Evolutionary conservation across 2,797 vertebrate genomes (phyloP), one percentile per base, ranked within the genome.

Genomic region (Cuculus canorus): DNA sequence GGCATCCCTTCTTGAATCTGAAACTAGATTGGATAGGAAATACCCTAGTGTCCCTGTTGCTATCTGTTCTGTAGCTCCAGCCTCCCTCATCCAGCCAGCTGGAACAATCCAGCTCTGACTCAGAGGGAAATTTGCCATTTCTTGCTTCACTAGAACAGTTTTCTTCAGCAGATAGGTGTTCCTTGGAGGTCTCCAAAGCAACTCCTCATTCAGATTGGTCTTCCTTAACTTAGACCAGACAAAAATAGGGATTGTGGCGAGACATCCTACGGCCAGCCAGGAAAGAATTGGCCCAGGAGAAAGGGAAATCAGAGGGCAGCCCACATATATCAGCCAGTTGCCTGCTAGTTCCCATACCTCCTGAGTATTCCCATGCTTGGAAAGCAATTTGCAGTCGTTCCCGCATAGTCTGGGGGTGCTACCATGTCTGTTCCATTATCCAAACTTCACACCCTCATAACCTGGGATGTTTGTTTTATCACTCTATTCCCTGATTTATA

Each of bases 221-320:
- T 85, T 69, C n/a, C 10, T 50, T 37, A 56, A n/a, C 57, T 79
- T 43, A 70, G 23, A 24, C 64, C 41, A 84, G 82, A 76, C 24
- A 23, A 27, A 65, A 72, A 64, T 65, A 24, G 5, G 23, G 66
- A 32, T 24, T 87, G 22, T 0, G 3, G 75, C 0, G 8, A 85
- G 41, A 76, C 54, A 8, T 43, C 35, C 54, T 35, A 13, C 50
- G 66, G 69, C 13, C 53, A 80, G 69, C 82, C 69, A 72, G 45
- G 73, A 76, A 86, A 72, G 45, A 66, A 19, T 3, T 92, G 93
- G 69, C 70, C 13, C 1, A 0, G 30, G 25, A 59, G 39, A 89
- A 78, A 77, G 73, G 78, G 78, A 92, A 93, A 81, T 71, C 45
- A 59, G 69, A 93, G 72, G 78, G 64, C 88, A 93, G 85, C 82